Evolutionary conservation across 2,888 invertebrate genomes (phyloP).

Genomic region (Luffia ferchaultella): DNA sequence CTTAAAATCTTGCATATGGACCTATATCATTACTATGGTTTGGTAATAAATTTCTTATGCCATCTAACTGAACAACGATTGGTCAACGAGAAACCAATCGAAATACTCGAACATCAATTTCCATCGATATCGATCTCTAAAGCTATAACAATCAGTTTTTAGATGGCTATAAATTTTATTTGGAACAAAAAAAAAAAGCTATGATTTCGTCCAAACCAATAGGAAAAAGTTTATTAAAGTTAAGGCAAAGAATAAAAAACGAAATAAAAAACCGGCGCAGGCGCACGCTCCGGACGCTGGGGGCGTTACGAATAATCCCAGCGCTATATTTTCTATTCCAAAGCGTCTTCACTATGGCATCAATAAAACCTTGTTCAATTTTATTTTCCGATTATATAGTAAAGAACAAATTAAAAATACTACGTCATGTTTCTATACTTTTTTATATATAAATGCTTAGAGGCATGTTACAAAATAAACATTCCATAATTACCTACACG

Average conservation of each 20-base stretch:
- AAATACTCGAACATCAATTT: slow-evolving; percentile 28
- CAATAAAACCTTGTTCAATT: slow-evolving; percentile 10
- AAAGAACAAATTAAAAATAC: too few species aligned
- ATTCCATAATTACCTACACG: too few species aligned
- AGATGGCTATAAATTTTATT: slow-evolving; percentile 61
- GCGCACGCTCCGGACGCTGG: slow-evolving; percentile 32
- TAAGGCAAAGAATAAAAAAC: slow-evolving; percentile 28
- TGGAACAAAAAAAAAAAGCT: slow-evolving; percentile 32
- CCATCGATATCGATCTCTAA: slow-evolving; percentile 31
- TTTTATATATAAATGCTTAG: too few species aligned
- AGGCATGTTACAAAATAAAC: too few species aligned
- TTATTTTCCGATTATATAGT: too few species aligned
- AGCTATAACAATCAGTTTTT: slow-evolving; percentile 16
- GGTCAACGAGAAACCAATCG: slow-evolving; percentile 30
- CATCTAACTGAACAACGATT: slow-evolving; percentile 32
- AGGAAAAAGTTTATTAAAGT: slow-evolving; percentile 56
- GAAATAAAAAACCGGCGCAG: slow-evolving; percentile 26
- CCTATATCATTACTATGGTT: too few species aligned
- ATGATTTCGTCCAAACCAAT: slow-evolving; percentile 55
- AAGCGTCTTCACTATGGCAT: slow-evolving; percentile 33
- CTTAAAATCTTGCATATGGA: too few species aligned
- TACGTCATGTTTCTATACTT: too few species aligned
- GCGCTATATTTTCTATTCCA: slow-evolving; percentile 37
- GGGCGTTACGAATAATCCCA: slow-evolving; percentile 42
- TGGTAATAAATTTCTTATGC: too few species aligned